These are phyloP conservation scores for Colaptes auratus DNA, from an alignment of 2,113 vertebrate species.

Conservation along the genomic window DNA sequence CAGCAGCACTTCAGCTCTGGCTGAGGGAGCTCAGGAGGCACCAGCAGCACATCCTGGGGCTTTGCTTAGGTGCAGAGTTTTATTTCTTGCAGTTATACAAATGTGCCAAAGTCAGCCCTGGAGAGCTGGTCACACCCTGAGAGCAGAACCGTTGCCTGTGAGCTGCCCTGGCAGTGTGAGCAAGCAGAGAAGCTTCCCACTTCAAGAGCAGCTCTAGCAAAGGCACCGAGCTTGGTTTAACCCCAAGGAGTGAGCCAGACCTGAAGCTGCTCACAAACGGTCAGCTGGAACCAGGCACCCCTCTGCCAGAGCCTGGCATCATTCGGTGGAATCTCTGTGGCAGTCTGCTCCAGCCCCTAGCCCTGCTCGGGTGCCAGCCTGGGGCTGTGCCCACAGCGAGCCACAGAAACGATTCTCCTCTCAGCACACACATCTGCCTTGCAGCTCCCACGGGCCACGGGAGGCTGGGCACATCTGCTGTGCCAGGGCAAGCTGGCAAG, in stretches of 20 bases:
- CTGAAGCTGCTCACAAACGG: not conserved
- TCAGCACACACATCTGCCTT: no score
- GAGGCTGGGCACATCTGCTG: not conserved
- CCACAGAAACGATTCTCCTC: accelerated
- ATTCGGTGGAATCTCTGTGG: not conserved
- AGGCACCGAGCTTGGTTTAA: not conserved
- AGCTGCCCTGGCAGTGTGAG: not conserved
- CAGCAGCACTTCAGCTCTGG: not conserved
- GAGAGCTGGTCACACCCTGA: not conserved
- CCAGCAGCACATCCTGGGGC: not conserved
- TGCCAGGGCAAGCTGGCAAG: accelerated
- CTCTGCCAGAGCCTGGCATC: not conserved
- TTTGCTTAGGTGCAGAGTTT: not conserved
- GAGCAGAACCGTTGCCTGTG: not conserved
- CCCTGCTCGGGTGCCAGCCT: not conserved
- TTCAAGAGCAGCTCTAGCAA: not conserved
- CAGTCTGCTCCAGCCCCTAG: not conserved
- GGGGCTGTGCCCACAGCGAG: not conserved
- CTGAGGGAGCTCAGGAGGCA: not conserved
- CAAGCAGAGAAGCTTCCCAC: not conserved
- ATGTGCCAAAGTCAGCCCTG: not conserved
- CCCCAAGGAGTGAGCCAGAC: not conserved
- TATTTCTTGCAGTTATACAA: not conserved
- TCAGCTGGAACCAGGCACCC: not conserved
- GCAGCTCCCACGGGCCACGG: not conserved